Conservation (phyloP, 2,797 vertebrate genomes). For the Alauda arvensis region DNA sequence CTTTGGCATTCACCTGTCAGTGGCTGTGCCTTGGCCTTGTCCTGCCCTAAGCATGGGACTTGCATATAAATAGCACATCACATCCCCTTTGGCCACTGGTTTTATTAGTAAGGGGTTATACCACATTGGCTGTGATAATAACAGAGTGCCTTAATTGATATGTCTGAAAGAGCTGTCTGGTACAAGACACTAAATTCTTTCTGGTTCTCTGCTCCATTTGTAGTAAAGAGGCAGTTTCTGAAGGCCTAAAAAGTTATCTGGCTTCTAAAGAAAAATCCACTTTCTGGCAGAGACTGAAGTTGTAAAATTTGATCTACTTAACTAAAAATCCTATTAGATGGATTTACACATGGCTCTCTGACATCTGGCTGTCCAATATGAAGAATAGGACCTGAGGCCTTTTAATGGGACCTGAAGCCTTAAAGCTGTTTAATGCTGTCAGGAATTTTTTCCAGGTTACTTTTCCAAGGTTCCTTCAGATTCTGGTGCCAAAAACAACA, state of each 20-base stretch:
- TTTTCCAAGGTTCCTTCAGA: neutral
- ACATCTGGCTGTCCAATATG: constrained; percentile 12
- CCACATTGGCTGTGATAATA: neutral
- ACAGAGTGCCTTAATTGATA: neutral
- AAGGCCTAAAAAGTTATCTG: constrained; percentile 24
- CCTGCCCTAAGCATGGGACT: neutral
- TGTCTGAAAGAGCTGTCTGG: neutral
- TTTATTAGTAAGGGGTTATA: neutral
- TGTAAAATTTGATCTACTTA: constrained; percentile 57
- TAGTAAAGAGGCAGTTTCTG: neutral
- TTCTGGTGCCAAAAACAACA: neutral
- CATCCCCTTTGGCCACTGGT: neutral
- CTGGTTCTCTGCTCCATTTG: neutral
- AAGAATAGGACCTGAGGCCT: neutral
- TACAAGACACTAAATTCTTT: neutral
- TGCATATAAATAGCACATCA: neutral
- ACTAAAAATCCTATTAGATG: constrained; percentile 55
- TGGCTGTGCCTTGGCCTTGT: neutral
- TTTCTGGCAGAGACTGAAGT: neutral
- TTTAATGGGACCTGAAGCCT: constrained; percentile 10
- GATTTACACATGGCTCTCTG: constrained; percentile 28
- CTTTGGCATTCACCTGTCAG: neutral
- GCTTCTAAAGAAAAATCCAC: constrained; percentile 19
- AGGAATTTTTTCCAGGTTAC: neutral
- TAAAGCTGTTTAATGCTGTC: constrained; percentile 8